Conservation (phyloP, 2,113 vertebrate species). For the Ophthalmotilapia sp. region DNA sequence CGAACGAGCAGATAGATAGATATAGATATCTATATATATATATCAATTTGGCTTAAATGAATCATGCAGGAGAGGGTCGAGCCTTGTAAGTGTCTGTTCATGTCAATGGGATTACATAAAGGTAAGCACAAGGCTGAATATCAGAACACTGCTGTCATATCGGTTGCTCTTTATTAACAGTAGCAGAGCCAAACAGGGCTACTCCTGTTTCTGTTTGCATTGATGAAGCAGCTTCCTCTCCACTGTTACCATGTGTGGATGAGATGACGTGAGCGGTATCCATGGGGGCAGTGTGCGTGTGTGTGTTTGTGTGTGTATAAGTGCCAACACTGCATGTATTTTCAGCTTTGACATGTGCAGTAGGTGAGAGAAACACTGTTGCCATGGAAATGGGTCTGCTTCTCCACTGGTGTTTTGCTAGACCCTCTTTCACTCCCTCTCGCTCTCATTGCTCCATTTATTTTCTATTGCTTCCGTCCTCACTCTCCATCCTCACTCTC, state of each 20-base stretch:
- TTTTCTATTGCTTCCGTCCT: background rate
- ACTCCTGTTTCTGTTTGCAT: background rate
- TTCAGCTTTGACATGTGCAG: slow-evolving; percentile 39
- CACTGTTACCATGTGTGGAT: background rate
- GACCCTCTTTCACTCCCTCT: background rate
- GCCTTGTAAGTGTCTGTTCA: background rate
- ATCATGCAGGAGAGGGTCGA: background rate
- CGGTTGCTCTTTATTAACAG: background rate
- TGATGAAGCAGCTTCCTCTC: background rate
- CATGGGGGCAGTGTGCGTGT: background rate
- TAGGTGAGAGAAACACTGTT: slow-evolving; percentile 50
- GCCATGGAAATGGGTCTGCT: slow-evolving; percentile 56
- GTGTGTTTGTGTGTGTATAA: background rate
- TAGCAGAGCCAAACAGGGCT: background rate
- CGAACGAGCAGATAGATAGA: background rate
- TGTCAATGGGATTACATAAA: background rate
- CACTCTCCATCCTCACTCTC: background rate
- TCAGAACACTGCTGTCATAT: background rate
- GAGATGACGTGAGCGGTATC: slow-evolving; percentile 37
- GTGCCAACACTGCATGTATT: slow-evolving; percentile 28
- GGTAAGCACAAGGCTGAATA: background rate
- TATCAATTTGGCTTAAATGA: background rate
- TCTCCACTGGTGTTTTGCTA: slow-evolving; percentile 28
- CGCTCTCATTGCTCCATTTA: background rate
- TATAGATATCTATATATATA: background rate